phyloP scores from a whole-genome alignment of 2,888 invertebrate species.

The Arenicola marina region DNA sequence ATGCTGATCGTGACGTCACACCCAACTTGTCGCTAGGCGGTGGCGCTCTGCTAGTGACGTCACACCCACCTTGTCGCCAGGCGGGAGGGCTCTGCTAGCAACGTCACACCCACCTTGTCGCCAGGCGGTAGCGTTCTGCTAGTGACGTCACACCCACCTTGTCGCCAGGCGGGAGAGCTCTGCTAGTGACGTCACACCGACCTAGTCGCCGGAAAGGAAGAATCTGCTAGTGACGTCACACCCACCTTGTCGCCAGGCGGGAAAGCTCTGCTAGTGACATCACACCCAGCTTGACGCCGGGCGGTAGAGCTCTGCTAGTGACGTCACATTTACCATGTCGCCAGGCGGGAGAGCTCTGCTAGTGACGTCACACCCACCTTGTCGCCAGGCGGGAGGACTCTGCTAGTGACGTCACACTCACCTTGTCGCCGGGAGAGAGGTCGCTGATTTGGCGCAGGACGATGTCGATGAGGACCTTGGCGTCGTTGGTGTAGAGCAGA shows the following conservation, averaged over 20 bases:
- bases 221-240: neutral
- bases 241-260: neutral
- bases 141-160: no score
- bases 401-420: neutral
- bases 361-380: neutral
- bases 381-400: neutral
- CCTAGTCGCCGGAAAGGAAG: no score
- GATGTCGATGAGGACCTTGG: constrained; percentile 91
- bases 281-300: neutral
- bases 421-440: constrained; percentile 78
- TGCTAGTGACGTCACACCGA: no score
- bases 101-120: no score
- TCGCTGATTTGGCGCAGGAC: constrained; percentile 88
- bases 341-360: constrained; percentile 86
- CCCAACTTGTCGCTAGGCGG: no score
- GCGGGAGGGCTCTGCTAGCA: no score
- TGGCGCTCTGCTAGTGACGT: no score
- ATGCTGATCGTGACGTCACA: no score
- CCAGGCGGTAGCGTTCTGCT: no score
- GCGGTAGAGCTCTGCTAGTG: neutral
- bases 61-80: no score
- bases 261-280: neutral
- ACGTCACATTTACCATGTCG: constrained; percentile 63
- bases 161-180: no score
- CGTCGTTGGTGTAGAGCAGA: constrained; percentile 88